phyloP scores from a whole-genome alignment of 2,113 vertebrate species.

The Erpornis zantholeuca region DNA sequence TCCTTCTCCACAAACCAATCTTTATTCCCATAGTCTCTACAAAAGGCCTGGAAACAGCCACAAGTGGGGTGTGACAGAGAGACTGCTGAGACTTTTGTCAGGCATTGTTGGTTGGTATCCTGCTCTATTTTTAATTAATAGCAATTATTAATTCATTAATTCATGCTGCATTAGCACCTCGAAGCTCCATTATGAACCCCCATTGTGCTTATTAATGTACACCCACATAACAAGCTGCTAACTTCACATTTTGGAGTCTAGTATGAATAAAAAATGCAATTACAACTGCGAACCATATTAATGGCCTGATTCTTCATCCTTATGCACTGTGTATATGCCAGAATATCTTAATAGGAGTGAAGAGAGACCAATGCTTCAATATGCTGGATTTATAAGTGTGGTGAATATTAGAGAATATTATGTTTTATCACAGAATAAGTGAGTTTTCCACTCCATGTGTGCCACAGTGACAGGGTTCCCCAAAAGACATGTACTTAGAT shows the following conservation, averaged over 20 bases:
- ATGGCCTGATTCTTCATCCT: background rate
- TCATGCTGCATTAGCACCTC: background rate
- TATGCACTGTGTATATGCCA: background rate
- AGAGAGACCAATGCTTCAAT: background rate
- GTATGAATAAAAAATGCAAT: conserved; percentile 14
- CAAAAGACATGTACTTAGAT: background rate
- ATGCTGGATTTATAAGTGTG: background rate
- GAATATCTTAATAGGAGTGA: background rate
- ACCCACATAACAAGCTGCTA: conserved; percentile 39
- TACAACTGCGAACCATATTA: background rate
- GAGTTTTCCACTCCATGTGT: background rate
- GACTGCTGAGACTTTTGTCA: background rate
- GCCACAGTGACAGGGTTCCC: background rate
- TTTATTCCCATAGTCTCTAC: background rate
- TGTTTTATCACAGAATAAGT: background rate
- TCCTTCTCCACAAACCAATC: background rate
- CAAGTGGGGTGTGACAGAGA: background rate
- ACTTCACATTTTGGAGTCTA: background rate
- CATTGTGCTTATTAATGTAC: conserved; percentile 37
- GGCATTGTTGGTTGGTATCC: background rate
- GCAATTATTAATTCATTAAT: conserved; percentile 48
- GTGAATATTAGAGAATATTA: background rate
- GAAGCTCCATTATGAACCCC: conserved; percentile 12
- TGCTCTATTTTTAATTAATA: conserved; percentile 13
- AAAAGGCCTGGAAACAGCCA: background rate